Evolutionary conservation across 2,113 vertebrate genomes (phyloP).

Genomic region (Muntiacus muntjak): DNA sequence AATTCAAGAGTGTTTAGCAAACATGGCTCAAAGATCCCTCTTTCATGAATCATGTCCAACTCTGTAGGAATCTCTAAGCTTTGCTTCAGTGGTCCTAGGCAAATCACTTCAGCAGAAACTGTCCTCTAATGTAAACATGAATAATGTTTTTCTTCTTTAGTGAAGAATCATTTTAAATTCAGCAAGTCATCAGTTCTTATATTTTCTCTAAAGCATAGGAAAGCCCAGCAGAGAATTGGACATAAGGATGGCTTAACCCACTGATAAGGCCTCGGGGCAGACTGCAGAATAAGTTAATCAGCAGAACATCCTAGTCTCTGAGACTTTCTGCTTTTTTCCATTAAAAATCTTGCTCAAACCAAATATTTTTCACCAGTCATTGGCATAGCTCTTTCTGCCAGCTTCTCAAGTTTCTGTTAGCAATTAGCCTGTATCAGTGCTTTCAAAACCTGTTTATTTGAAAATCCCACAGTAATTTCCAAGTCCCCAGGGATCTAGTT

Average conservation of each 20-base stretch:
- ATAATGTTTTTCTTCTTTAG: neutral
- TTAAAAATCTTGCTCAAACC: neutral
- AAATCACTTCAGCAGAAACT: neutral
- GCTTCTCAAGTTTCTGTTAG: conserved; percentile 43
- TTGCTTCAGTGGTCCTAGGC: neutral
- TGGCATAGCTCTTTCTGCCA: neutral
- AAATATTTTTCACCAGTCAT: neutral
- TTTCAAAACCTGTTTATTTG: conserved; percentile 19
- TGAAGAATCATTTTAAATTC: neutral
- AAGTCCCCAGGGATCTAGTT: conserved; percentile 11
- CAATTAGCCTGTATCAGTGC: neutral
- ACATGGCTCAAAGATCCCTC: neutral
- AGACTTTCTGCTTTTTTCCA: neutral
- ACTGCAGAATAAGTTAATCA: neutral
- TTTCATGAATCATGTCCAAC: neutral
- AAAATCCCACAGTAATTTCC: conserved; percentile 37
- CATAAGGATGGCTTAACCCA: neutral
- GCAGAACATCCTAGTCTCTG: neutral
- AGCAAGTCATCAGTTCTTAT: neutral
- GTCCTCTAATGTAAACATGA: neutral
- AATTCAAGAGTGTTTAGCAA: neutral
- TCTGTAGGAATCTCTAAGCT: neutral
- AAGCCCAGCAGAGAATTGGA: neutral
- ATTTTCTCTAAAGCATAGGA: neutral
- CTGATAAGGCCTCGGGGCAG: neutral